A percentile compares a stretch with the other conserved stretches of the same genome.
phyloP scores from a whole-genome alignment of 2,113 vertebrate species.

The Emydura subglobosa region DNA sequence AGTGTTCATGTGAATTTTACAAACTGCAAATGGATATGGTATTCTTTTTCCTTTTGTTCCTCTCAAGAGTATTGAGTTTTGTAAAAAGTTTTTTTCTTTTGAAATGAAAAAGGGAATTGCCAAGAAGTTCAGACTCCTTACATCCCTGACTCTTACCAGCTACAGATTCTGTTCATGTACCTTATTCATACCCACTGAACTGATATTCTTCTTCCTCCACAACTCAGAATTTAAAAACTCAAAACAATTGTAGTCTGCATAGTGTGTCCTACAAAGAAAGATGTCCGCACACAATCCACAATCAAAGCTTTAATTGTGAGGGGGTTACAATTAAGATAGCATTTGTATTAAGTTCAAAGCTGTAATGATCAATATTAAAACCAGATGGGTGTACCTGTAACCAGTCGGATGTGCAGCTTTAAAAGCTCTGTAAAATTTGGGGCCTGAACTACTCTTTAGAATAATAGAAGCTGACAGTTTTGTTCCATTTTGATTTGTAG shows the following conservation, averaged over 20 bases:
- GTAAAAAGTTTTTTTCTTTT: not conserved
- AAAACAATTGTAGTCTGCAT: not conserved
- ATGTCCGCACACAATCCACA: accelerated
- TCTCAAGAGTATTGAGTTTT: not conserved
- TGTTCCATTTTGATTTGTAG: not conserved
- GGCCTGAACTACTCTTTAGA: not conserved
- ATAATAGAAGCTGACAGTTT: not conserved
- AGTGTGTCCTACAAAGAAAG: not conserved
- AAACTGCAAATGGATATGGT: slow-evolving; percentile 9
- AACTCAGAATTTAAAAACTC: not conserved
- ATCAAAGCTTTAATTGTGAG: not conserved
- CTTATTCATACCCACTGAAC: not conserved
- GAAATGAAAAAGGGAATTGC: not conserved
- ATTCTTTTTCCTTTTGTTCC: slow-evolving; percentile 3
- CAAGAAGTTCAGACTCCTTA: not conserved
- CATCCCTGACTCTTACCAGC: not conserved
- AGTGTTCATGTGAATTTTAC: not conserved
- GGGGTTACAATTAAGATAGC: not conserved
- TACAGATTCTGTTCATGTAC: not conserved
- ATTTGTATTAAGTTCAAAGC: not conserved
- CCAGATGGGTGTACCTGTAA: not conserved
- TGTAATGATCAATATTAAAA: not conserved
- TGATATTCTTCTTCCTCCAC: not conserved
- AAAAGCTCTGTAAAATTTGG: not conserved
- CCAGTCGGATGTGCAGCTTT: not conserved